phyloP scores from a whole-genome alignment of 2,113 vertebrate species.

The Gracilinanus agilis region DNA sequence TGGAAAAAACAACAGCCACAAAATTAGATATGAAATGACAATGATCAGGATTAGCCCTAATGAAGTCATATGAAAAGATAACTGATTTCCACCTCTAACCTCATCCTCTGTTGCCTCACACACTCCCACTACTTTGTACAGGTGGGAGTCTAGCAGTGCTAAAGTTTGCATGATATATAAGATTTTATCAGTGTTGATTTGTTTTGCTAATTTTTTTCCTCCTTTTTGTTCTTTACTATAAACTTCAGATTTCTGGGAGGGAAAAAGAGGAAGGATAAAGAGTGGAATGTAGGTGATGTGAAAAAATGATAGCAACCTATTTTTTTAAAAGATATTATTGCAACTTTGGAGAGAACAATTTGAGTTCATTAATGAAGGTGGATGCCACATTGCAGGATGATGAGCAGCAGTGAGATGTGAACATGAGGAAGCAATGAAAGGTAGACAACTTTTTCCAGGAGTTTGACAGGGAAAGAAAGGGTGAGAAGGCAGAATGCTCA shows the following conservation, averaged over 20 bases:
- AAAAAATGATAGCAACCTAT: neutral
- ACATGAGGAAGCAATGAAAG: neutral
- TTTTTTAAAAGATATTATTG: neutral
- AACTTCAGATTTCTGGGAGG: neutral
- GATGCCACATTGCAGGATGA: neutral
- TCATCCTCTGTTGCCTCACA: neutral
- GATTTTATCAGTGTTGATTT: neutral
- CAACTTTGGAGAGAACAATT: neutral
- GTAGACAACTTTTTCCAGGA: neutral
- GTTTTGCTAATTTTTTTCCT: neutral
- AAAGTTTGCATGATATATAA: neutral
- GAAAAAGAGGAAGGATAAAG: neutral
- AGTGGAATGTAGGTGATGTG: neutral
- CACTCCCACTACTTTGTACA: neutral
- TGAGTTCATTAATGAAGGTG: neutral
- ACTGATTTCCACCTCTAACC: neutral
- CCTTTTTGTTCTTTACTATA: neutral
- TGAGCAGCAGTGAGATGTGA: neutral
- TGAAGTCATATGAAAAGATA: neutral
- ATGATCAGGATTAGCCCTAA: too few relatives aligned
- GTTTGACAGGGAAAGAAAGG: neutral
- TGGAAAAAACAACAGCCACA: too few relatives aligned
- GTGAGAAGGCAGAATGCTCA: neutral
- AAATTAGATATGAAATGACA: too few relatives aligned
- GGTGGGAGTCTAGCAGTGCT: neutral